These are phyloP conservation scores for Protaetia brevitarsis DNA, from an alignment of 1,140 invertebrate genomes.

Conservation along the genomic window DNA sequence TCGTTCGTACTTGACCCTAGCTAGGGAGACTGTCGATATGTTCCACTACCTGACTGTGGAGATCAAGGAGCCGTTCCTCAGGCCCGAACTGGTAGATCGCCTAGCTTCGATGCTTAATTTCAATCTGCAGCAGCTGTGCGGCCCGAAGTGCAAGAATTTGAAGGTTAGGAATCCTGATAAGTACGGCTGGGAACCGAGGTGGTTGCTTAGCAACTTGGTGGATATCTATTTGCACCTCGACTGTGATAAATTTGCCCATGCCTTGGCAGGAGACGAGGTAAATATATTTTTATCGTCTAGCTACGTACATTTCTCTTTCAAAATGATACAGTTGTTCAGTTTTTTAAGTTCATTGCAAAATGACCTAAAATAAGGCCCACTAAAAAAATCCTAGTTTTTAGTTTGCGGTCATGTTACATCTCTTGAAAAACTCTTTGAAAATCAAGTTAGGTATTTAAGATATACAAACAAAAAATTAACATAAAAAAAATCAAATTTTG, in stretches of 20 bases:
- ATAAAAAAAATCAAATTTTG: too few relatives aligned
- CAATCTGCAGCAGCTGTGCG: slow-evolving; percentile 94
- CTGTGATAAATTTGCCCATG: slow-evolving; percentile 84
- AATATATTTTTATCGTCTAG: slow-evolving; percentile 27
- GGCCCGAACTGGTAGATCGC: slow-evolving; percentile 86
- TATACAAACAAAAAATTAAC: too few relatives aligned
- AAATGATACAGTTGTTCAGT: neutral
- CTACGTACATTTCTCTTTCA: slow-evolving; percentile 15
- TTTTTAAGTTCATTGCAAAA: too few relatives aligned
- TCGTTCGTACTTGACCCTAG: slow-evolving; percentile 90
- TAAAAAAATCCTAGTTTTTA: too few relatives aligned
- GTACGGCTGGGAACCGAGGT: slow-evolving; percentile 94
- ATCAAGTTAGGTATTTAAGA: too few relatives aligned
- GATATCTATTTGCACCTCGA: slow-evolving; percentile 97
- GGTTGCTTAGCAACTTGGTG: slow-evolving; percentile 85
- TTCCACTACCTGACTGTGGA: slow-evolving; percentile 94
- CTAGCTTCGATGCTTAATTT: slow-evolving; percentile 98
- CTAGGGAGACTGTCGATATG: slow-evolving; percentile 97
- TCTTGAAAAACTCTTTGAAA: too few relatives aligned
- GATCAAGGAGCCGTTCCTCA: slow-evolving; percentile 90
- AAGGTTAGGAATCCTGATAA: slow-evolving; percentile 94
- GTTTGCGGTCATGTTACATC: too few relatives aligned
- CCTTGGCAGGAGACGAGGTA: slow-evolving; percentile 86
- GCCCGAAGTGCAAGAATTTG: slow-evolving; percentile 94
- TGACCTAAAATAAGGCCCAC: too few relatives aligned